Evolutionary conservation across 2,113 vertebrate species (phyloP).

Genomic region (Hippolais icterina): DNA sequence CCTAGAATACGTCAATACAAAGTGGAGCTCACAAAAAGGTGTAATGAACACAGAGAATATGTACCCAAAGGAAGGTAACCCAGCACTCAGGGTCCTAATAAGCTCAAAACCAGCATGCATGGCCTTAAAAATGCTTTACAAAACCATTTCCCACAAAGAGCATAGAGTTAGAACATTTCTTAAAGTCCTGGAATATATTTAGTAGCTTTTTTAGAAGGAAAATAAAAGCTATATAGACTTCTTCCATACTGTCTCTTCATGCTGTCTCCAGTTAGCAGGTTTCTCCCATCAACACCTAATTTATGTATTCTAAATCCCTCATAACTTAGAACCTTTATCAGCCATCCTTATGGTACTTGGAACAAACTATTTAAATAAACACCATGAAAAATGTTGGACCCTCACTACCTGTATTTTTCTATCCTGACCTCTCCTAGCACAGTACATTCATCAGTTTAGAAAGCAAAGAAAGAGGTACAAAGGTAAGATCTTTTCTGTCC

Average conservation of each 20-base stretch:
- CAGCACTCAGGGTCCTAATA: rapidly evolving
- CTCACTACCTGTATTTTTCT: constrained; percentile 27
- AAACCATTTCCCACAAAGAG: background rate
- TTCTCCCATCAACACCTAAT: background rate
- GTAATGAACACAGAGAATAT: background rate
- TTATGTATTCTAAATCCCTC: background rate
- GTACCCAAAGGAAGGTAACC: background rate
- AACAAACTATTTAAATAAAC: constrained; percentile 59
- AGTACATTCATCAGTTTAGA: constrained; percentile 42
- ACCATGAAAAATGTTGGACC: constrained; percentile 1
- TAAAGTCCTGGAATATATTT: background rate
- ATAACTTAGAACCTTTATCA: background rate
- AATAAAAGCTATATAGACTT: background rate
- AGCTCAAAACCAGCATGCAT: rapidly evolving
- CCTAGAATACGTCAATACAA: background rate
- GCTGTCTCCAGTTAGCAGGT: background rate
- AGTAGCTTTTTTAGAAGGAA: background rate
- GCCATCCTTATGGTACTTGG: background rate
- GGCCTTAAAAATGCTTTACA: background rate
- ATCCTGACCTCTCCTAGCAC: constrained; percentile 24
- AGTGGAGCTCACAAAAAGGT: background rate
- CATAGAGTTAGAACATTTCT: background rate
- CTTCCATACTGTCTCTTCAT: background rate
- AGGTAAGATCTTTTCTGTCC: constrained; percentile 46
- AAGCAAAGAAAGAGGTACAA: constrained; percentile 34